Conservation (phyloP, 1,140 invertebrate genomes). For the Saxidomus purpurata region DNA sequence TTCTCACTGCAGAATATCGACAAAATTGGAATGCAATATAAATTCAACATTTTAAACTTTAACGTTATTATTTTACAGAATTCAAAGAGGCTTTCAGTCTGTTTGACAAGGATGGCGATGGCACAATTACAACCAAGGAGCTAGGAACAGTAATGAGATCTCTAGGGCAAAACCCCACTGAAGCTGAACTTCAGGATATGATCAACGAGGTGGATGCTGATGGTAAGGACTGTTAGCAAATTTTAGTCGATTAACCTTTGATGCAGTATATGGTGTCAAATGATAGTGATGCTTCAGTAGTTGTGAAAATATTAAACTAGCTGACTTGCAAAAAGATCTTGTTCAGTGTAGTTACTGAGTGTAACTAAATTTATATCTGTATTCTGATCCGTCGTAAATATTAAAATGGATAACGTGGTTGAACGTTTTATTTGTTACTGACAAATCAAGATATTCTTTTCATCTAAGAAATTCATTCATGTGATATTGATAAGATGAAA, state of each 20-base stretch:
- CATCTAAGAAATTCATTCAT: too few species aligned
- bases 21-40: too few species aligned
- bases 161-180: not conserved
- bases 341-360: not conserved
- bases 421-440: too few species aligned
- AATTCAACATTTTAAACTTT: too few species aligned
- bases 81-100: slow-evolving; percentile 20
- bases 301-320: not conserved
- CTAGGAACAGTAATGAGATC: slow-evolving; percentile 23
- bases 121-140: slow-evolving; percentile 19
- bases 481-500: too few species aligned
- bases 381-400: too few species aligned
- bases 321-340: not conserved
- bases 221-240: not conserved
- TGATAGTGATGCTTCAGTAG: too few species aligned
- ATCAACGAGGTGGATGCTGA: slow-evolving; percentile 21
- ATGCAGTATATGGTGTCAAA: too few species aligned
- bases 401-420: too few species aligned
- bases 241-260: not conserved
- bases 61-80: not conserved
- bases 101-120: slow-evolving; percentile 35
- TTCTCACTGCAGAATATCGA: too few species aligned
- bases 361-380: not conserved
- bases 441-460: too few species aligned
- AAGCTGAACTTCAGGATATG: slow-evolving; percentile 1